phyloP scores from a whole-genome alignment of 2,113 vertebrate species.

The Naja naja region DNA sequence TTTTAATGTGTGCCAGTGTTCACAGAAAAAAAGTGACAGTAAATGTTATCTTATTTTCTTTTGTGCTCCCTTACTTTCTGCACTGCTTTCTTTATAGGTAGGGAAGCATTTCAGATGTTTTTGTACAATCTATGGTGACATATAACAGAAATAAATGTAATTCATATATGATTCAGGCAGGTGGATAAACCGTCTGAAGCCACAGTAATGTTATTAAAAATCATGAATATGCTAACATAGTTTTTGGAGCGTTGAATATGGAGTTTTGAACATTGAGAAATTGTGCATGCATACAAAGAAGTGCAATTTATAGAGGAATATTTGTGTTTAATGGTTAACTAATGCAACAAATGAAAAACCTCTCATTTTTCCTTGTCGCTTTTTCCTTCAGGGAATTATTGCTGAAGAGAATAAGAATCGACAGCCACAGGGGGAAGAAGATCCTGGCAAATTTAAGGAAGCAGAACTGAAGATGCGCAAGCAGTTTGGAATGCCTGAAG shows the following conservation, averaged over 20 bases:
- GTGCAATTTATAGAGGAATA: not conserved
- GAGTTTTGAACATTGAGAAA: not conserved
- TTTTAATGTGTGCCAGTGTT: not conserved
- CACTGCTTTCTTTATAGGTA: not conserved
- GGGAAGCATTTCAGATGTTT: not conserved
- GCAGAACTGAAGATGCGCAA: constrained; percentile 94
- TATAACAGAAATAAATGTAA: not conserved
- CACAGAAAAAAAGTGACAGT: not conserved
- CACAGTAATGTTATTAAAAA: not conserved
- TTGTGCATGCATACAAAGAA: not conserved
- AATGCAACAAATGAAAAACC: not conserved
- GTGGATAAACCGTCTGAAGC: too few species aligned
- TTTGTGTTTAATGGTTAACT: not conserved
- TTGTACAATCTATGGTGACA: not conserved
- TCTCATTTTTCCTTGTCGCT: not conserved
- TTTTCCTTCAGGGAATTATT: constrained; percentile 84
- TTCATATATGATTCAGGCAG: too few species aligned
- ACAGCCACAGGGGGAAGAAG: constrained; percentile 84
- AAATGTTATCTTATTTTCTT: not conserved
- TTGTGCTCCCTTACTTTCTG: not conserved
- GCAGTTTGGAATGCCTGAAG: constrained; percentile 95
- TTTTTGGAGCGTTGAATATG: not conserved
- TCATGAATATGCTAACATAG: not conserved
- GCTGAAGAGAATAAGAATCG: constrained; percentile 92
- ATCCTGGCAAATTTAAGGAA: constrained; percentile 94